Evolutionary conservation across 2,888 invertebrate species (phyloP).

Genomic region (Acrocyrtus sp.): DNA sequence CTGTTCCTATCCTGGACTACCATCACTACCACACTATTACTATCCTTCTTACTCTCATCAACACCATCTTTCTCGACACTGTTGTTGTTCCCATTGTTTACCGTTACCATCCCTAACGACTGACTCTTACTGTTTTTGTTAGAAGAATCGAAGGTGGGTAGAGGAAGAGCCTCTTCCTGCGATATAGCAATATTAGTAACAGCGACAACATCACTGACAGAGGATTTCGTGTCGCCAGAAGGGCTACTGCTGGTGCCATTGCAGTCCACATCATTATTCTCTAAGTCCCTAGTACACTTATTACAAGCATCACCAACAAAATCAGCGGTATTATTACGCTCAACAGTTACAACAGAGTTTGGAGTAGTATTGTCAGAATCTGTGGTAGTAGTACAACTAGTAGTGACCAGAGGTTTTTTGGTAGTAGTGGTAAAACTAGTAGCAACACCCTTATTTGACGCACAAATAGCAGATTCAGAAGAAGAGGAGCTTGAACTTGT

Average conservation of each 20-base stretch:
- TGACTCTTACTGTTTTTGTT: constrained; percentile 30
- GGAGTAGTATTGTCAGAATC: constrained; percentile 48
- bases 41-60: constrained; percentile 26
- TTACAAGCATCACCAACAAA: constrained; percentile 39
- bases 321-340: constrained; percentile 38
- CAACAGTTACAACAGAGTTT: constrained; percentile 41
- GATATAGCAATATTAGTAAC: constrained; percentile 21
- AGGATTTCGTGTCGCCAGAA: constrained; percentile 35
- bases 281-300: constrained; percentile 57
- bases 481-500: constrained; percentile 45
- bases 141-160: neutral
- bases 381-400: constrained; percentile 45
- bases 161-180: constrained; percentile 20
- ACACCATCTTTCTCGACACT: constrained; percentile 30
- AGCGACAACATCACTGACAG: constrained; percentile 28
- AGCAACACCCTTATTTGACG: constrained; percentile 49
- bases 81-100: constrained; percentile 36
- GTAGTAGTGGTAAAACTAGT: constrained; percentile 49
- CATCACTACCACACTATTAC: constrained; percentile 35
- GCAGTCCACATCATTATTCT: constrained; percentile 57
- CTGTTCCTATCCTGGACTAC: constrained; percentile 42
- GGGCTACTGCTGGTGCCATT: constrained; percentile 42
- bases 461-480: constrained; percentile 55
- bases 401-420: constrained; percentile 46
- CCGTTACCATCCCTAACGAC: constrained; percentile 42